phyloP scores from a whole-genome alignment of 2,888 invertebrate species.

The Tetranychus truncatus region DNA sequence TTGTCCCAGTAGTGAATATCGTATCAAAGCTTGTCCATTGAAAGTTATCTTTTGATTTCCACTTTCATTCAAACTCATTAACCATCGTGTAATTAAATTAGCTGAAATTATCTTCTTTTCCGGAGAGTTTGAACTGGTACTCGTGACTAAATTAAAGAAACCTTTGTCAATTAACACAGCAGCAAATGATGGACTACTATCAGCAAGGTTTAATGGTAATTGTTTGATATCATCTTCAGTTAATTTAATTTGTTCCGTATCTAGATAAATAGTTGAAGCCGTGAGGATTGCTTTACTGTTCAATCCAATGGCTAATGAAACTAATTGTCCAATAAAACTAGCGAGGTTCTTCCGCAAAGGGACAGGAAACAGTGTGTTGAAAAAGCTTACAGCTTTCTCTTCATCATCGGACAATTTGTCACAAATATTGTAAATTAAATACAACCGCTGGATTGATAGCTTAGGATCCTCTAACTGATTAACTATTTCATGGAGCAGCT shows the following conservation, averaged over 20 bases:
- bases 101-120: neutral
- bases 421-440: neutral
- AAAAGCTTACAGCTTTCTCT: slow-evolving; percentile 3
- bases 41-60: slow-evolving; percentile 5
- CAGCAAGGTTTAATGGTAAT: slow-evolving; percentile 8
- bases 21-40: slow-evolving; percentile 12
- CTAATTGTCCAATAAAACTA: slow-evolving; percentile 6
- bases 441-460: slow-evolving; percentile 7
- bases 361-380: slow-evolving; percentile 1
- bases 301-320: slow-evolving; percentile 7
- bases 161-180: slow-evolving; percentile 8
- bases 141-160: neutral
- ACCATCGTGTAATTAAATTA: slow-evolving; percentile 6
- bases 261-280: neutral
- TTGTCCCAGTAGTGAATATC: slow-evolving; percentile 7
- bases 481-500: neutral
- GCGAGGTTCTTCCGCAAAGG: slow-evolving; percentile 6
- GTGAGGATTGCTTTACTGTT: slow-evolving; percentile 7
- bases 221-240: slow-evolving; percentile 4
- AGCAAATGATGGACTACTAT: slow-evolving; percentile 1
- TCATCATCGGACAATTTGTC: neutral
- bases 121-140: neutral
- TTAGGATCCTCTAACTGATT: slow-evolving; percentile 6
- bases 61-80: slow-evolving; percentile 1
- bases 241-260: slow-evolving; percentile 10